These are phyloP conservation scores for Poeciliopsis turrubarensis DNA, from an alignment of 2,113 vertebrate species.

Conservation along the genomic window DNA sequence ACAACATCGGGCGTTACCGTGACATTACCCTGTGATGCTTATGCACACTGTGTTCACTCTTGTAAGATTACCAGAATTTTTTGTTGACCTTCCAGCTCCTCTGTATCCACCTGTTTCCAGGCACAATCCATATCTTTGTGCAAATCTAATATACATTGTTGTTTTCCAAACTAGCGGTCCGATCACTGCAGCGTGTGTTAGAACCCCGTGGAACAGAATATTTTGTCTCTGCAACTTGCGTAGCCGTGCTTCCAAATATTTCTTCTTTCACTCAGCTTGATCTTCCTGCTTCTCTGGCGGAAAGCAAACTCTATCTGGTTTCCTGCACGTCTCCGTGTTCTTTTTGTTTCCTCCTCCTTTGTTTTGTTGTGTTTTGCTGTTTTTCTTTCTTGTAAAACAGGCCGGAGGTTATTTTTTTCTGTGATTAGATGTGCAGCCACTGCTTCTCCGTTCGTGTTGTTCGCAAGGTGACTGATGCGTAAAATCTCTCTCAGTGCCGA, in stretches of 20 bases:
- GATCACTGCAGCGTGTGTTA: slow-evolving; percentile 21
- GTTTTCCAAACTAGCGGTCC: slow-evolving; percentile 10
- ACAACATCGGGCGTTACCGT: no score
- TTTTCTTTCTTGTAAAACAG: slow-evolving; percentile 13
- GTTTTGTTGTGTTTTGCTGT: neutral
- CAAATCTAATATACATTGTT: neutral
- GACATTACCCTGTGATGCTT: no score
- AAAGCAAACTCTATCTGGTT: slow-evolving; percentile 16
- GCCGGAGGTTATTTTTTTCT: neutral
- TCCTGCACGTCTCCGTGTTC: neutral
- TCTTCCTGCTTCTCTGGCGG: slow-evolving; percentile 24
- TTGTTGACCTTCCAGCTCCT: no score
- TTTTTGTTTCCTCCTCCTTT: neutral
- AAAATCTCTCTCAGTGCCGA: neutral
- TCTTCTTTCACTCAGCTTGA: slow-evolving; percentile 19
- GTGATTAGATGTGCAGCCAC: neutral
- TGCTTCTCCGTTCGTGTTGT: neutral
- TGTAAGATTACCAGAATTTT: no score
- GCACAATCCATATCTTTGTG: slow-evolving; percentile 1
- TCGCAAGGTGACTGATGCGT: neutral
- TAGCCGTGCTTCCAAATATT: slow-evolving; percentile 23
- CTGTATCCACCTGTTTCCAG: neutral
- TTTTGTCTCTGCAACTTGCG: slow-evolving; percentile 27
- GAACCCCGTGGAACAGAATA: slow-evolving; percentile 23
- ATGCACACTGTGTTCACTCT: no score